Percentiles rank a stretch among this genome's conserved stretches.
phyloP scores from a whole-genome alignment of 2,113 vertebrate species.

The Lepisosteus osseus region DNA sequence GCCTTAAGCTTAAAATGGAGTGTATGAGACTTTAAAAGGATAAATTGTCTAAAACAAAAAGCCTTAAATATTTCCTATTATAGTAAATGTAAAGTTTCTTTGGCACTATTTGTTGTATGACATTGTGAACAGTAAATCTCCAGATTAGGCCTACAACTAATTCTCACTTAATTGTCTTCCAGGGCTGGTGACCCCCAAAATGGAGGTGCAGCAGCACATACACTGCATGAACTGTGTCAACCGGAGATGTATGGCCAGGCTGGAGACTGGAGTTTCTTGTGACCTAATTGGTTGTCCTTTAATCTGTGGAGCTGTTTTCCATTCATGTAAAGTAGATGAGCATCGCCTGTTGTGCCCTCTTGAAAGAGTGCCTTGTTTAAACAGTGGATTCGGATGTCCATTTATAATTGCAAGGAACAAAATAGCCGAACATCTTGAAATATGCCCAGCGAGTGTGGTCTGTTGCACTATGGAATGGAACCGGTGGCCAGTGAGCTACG shows the following conservation, averaged over 20 bases:
- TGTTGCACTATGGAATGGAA: slow-evolving; percentile 99
- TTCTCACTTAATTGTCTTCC: slow-evolving; percentile 8
- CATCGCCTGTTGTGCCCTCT: slow-evolving; percentile 89
- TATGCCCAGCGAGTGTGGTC: slow-evolving; percentile 92
- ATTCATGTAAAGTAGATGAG: slow-evolving; percentile 86
- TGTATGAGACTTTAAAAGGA: too few relatives aligned
- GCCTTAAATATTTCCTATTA: too few relatives aligned
- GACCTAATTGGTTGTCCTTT: slow-evolving; percentile 80
- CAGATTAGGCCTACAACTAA: too few relatives aligned
- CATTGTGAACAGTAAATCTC: too few relatives aligned
- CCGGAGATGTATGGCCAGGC: slow-evolving; percentile 81
- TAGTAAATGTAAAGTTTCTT: too few relatives aligned
- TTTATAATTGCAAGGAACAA: slow-evolving; percentile 80
- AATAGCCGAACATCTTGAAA: slow-evolving; percentile 85
- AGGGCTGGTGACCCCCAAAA: slow-evolving; percentile 58
- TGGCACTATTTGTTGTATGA: too few relatives aligned
- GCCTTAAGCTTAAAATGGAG: too few relatives aligned
- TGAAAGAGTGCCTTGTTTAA: slow-evolving; percentile 87
- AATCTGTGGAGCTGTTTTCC: slow-evolving; percentile 92
- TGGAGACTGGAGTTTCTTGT: slow-evolving; percentile 80
- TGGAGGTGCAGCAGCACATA: slow-evolving; percentile 76
- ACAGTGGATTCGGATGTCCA: slow-evolving; percentile 88
- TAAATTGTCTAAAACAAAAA: too few relatives aligned
- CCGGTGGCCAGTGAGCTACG: slow-evolving; percentile 89
- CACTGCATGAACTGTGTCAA: slow-evolving; percentile 90